Conservation (phyloP, 2,888 invertebrate species). For the Eurois occulta region DNA sequence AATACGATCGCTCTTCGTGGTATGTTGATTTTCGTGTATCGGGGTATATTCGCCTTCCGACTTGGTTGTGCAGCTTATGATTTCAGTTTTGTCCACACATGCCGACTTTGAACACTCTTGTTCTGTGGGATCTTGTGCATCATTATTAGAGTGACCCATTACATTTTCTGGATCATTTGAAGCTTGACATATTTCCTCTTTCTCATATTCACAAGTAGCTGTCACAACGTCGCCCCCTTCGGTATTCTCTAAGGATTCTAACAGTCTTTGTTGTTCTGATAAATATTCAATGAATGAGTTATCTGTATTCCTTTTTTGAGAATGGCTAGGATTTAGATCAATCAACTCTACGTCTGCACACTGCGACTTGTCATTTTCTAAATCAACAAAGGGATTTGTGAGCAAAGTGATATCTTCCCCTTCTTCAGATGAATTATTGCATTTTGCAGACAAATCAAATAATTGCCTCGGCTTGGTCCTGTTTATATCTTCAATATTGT, state of each 20-base stretch:
- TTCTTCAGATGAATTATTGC: conserved; percentile 26
- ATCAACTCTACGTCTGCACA: conserved; percentile 62
- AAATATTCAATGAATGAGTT: conserved; percentile 74
- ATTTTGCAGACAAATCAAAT: conserved; percentile 5
- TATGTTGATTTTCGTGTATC: conserved; percentile 38
- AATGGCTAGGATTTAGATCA: conserved; percentile 36
- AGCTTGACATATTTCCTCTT: conserved; percentile 15
- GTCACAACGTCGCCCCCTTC: conserved; percentile 7
- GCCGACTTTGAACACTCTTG: conserved; percentile 12
- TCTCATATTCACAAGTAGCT: conserved; percentile 21
- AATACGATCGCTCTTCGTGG: conserved; percentile 63
- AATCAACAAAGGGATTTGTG: conserved; percentile 18
- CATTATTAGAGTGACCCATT: background rate
- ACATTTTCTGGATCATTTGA: conserved; percentile 1
- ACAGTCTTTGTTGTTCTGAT: conserved; percentile 74
- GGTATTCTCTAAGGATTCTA: conserved; percentile 67
- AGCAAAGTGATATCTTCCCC: conserved; percentile 14
- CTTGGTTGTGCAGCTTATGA: conserved; percentile 33
- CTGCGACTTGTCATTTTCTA: conserved; percentile 1
- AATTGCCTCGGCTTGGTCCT: background rate
- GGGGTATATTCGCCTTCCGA: background rate
- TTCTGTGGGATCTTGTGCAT: background rate
- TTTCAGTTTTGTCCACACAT: conserved; percentile 34
- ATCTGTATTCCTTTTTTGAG: conserved; percentile 51
- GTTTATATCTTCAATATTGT: background rate